Percentiles rank a stretch among this genome's conserved stretches.
phyloP scores from a whole-genome alignment of 2,797 vertebrate species.

The Paguma larvata region DNA sequence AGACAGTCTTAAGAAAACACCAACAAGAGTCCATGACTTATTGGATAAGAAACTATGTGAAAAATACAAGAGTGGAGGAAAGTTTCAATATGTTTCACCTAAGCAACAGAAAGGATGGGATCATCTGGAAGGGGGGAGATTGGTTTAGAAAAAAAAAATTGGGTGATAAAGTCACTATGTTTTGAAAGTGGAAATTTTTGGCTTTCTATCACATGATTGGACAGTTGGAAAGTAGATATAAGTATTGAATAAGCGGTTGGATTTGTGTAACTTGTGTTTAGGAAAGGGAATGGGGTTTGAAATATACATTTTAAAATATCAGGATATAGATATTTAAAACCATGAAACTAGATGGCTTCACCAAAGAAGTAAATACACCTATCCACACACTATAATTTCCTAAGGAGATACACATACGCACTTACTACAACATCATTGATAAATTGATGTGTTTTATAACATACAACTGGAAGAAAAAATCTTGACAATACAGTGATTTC shows the following conservation, averaged over 20 bases:
- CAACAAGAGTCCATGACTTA: background rate
- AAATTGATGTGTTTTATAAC: background rate
- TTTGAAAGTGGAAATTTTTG: background rate
- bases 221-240: background rate
- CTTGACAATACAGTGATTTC: background rate
- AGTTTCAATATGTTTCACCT: background rate
- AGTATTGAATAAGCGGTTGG: background rate
- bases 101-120: background rate
- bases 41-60: background rate
- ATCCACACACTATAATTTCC: background rate
- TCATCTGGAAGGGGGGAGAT: background rate
- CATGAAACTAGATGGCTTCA: background rate
- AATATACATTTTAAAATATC: background rate
- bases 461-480: background rate
- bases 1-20: background rate
- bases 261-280: background rate
- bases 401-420: background rate
- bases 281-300: background rate
- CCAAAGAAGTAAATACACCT: background rate
- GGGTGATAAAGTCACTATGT: background rate
- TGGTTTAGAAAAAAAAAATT: background rate
- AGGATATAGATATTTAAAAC: background rate
- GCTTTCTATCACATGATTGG: background rate
- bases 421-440: background rate
- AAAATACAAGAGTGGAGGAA: background rate